These are phyloP conservation scores for Diorhabda sublineata DNA, from an alignment of 1,140 invertebrate genomes.

Conservation along the genomic window DNA sequence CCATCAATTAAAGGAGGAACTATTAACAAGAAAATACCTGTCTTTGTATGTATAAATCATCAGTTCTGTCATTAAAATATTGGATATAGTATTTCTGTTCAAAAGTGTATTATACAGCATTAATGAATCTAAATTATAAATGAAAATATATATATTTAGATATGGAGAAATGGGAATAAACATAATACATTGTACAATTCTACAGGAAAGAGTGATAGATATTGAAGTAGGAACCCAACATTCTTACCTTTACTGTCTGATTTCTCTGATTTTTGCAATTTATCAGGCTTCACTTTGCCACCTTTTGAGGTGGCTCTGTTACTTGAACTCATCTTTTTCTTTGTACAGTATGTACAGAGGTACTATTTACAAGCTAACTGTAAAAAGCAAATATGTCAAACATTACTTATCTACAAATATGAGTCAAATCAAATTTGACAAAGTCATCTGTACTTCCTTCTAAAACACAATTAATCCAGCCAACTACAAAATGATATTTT, in stretches of 20 bases:
- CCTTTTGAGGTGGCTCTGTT: conserved; percentile 47
- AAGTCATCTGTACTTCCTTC: conserved; percentile 10
- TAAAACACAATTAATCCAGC: conserved; percentile 4
- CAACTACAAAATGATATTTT: neutral
- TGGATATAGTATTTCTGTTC: too few species aligned
- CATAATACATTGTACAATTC: neutral
- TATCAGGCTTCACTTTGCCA: conserved; percentile 47
- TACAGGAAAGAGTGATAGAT: neutral
- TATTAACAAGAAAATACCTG: too few species aligned
- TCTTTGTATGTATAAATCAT: too few species aligned
- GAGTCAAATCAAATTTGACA: conserved; percentile 7
- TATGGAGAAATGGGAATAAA: too few species aligned
- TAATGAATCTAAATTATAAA: too few species aligned
- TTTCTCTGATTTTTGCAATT: conserved; percentile 41
- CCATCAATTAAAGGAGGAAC: too few species aligned
- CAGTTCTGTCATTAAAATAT: too few species aligned
- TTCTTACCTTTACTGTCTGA: conserved; percentile 8
- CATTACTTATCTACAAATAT: conserved; percentile 11
- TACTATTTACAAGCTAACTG: conserved; percentile 48
- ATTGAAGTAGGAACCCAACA: conserved; percentile 1
- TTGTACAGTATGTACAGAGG: conserved; percentile 48
- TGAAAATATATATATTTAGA: too few species aligned
- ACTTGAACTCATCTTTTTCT: conserved; percentile 47
- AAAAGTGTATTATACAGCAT: too few species aligned
- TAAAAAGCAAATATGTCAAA: conserved; percentile 30